Evolutionary conservation across 2,113 vertebrate species (phyloP), one percentile per base, ranked within the genome.

Genomic region (Melanerpes aurifrons): DNA sequence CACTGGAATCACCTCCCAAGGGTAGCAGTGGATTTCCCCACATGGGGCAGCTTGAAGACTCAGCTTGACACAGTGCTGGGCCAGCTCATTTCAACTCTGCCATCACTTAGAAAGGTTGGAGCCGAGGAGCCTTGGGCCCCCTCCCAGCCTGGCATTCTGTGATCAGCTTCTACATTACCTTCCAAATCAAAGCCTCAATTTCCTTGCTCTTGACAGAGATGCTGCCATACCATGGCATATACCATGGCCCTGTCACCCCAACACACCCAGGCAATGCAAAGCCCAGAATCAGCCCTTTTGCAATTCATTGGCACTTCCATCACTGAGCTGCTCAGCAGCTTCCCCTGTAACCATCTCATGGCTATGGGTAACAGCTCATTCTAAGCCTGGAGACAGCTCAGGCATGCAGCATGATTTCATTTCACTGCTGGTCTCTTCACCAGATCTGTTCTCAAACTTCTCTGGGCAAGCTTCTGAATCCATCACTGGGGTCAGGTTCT

Each of bases 181-280:
- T 13, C 5, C 47, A 79, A 28, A 86, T 66, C 1, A 19, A 0
- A 40, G 17, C 28, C 16, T 72, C 9, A 5, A 13, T 53, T 53
- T 67, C 26, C 8, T 57, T 9, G 71, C 77, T 57, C 48, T 32
- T 69, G 35, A 71, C 26, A 0, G 3, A 66, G 82, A 67, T 40
- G 40, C 40, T 40, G 40, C 40, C 40, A 40, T 26, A 28, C 14
- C 31, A 16, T 3, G 4, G 15, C 15, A 35, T 0, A 50, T 8
- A 32, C 9, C 15, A 16, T 7, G 8, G 8, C 50, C 29, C 0
- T 19, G 10, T 47, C 57, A 48, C 7, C 12, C 9, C 1, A 2
- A 54, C 12, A 45, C 2, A 32, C 6, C 1, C 0, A 4, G 26
- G 5, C 19, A 28, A 7, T 56, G 54, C 54, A 81, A 77, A 25